These are phyloP conservation scores for Turritopsis rubra DNA, from an alignment of 30 jellyfish, hydroid and myxozoan genomes.

Conservation along the genomic window DNA sequence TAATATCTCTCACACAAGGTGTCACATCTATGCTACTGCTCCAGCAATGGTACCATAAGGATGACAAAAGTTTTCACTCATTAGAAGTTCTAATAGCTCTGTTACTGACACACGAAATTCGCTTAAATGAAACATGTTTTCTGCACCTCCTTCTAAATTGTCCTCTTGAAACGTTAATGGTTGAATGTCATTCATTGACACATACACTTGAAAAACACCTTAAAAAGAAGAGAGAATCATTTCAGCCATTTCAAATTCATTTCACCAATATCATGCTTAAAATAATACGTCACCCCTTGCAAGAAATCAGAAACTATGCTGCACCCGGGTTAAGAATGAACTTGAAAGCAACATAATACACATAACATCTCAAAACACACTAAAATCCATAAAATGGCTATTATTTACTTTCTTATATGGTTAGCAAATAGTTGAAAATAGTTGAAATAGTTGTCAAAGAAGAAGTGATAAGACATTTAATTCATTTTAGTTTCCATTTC, in stretches of 20 bases:
- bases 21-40: slow-evolving; percentile 70
- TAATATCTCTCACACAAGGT: not conserved
- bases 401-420: too few species aligned
- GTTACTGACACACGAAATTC: slow-evolving; percentile 83
- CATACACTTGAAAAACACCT: slow-evolving; percentile 86
- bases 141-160: slow-evolving; percentile 65
- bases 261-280: not conserved
- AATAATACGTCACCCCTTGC: not conserved
- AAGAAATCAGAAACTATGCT: not conserved
- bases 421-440: too few species aligned
- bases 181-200: slow-evolving; percentile 44
- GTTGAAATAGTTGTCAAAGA: too few species aligned
- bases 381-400: too few species aligned
- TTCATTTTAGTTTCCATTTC: too few species aligned
- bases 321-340: too few species aligned
- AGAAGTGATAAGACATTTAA: too few species aligned
- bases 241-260: not conserved
- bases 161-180: slow-evolving; percentile 24
- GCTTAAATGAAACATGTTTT: slow-evolving; percentile 35
- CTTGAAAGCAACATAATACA: too few species aligned
- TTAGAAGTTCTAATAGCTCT: slow-evolving; percentile 58
- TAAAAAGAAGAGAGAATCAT: not conserved
- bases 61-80: slow-evolving; percentile 91
- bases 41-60: slow-evolving; percentile 99
- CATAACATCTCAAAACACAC: too few species aligned